A percentile compares a stretch with the other conserved stretches of the same genome.
phyloP scores from a whole-genome alignment of 2,113 vertebrate genomes.

The Noctilio leporinus region DNA sequence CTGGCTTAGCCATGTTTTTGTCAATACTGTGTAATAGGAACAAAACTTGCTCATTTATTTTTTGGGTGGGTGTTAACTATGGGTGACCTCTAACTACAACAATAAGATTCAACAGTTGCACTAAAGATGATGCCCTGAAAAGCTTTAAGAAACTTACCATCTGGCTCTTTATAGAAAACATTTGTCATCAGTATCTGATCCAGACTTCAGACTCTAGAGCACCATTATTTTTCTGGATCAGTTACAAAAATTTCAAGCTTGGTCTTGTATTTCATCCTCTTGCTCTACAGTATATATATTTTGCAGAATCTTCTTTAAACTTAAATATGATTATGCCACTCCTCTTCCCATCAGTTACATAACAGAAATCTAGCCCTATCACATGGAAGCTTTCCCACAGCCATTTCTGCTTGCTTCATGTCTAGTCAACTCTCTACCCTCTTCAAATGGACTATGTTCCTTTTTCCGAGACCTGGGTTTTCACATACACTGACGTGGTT shows the following conservation, averaged over 20 bases:
- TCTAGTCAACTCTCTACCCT: not conserved
- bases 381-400: rapidly evolving
- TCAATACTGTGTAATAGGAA: not conserved
- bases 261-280: not conserved
- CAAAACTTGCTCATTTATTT: not conserved
- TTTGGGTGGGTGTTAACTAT: not conserved
- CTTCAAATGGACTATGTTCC: rapidly evolving
- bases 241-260: not conserved
- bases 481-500: not conserved
- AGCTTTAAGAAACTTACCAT: not conserved
- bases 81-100: not conserved
- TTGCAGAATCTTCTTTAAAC: not conserved
- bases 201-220: not conserved
- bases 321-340: not conserved
- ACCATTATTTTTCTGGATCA: not conserved
- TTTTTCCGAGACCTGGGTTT: not conserved
- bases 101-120: not conserved
- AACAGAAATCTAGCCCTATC: not conserved
- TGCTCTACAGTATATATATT: not conserved
- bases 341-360: not conserved
- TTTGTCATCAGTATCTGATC: not conserved
- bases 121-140: not conserved
- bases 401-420: too few species aligned
- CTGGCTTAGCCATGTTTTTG: not conserved
- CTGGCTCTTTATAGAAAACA: not conserved